phyloP scores from a whole-genome alignment of 2,888 invertebrate genomes.

The Dysmachus trigonus region DNA sequence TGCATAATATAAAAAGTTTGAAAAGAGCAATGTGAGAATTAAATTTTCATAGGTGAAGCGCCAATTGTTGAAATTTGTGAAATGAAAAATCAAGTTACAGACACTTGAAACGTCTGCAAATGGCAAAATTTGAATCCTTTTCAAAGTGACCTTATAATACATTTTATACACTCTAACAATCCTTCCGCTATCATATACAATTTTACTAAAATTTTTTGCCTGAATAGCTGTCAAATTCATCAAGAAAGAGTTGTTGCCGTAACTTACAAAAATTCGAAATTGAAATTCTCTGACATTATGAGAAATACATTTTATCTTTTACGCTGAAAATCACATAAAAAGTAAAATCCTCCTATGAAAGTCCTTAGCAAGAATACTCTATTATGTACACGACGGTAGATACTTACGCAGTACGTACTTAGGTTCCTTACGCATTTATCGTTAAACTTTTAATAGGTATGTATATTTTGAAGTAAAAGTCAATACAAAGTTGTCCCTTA shows the following conservation, averaged over 20 bases:
- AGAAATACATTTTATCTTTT: not conserved
- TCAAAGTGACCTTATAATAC: not conserved
- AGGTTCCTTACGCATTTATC: conserved; percentile 26
- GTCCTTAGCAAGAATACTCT: conserved; percentile 3
- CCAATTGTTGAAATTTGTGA: not conserved
- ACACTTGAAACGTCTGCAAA: too few relatives aligned
- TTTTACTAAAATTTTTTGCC: not conserved
- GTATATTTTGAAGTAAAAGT: conserved; percentile 38
- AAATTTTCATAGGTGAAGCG: too few relatives aligned
- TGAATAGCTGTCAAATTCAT: not conserved
- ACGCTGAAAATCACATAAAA: conserved; percentile 36
- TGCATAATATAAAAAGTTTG: too few relatives aligned
- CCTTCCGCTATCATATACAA: not conserved
- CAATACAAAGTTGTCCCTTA: conserved; percentile 40
- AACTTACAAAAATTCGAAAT: not conserved
- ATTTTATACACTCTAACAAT: not conserved
- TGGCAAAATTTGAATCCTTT: not conserved
- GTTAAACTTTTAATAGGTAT: conserved; percentile 17
- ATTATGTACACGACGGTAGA: conserved; percentile 32
- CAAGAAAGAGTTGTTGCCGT: not conserved
- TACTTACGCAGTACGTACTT: not conserved
- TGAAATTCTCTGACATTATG: not conserved
- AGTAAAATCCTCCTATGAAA: conserved; percentile 27
- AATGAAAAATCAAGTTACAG: too few relatives aligned
- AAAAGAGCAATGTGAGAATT: not conserved